Conservation (phyloP, 2,113 vertebrate genomes). For the Conger conger region DNA sequence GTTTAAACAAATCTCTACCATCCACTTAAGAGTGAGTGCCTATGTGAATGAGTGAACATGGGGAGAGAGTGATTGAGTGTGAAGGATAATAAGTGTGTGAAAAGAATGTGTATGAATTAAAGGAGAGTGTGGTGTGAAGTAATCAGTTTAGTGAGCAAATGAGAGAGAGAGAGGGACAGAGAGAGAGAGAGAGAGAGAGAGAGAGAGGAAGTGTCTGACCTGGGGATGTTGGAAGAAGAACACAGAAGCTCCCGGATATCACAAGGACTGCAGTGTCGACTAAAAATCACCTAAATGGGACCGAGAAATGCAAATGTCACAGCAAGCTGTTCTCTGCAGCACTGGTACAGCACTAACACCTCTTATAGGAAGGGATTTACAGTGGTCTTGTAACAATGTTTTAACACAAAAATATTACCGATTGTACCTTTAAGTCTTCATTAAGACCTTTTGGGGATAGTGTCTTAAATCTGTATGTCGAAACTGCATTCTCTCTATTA, state of each 20-base stretch:
- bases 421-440: too few relatives aligned
- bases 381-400: too few relatives aligned
- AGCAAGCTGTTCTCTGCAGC: not conserved
- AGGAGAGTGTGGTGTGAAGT: not conserved
- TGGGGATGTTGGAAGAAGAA: constrained; percentile 73
- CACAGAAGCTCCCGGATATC: constrained; percentile 77
- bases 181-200: not conserved
- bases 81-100: not conserved
- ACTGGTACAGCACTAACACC: too few relatives aligned
- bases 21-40: not conserved
- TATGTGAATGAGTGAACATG: not conserved
- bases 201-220: constrained; percentile 48
- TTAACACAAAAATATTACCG: too few relatives aligned
- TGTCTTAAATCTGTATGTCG: too few relatives aligned
- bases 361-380: too few relatives aligned
- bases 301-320: not conserved
- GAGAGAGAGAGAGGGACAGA: not conserved
- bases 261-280: constrained; percentile 72
- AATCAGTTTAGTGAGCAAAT: not conserved
- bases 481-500: too few relatives aligned
- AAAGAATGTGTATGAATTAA: not conserved
- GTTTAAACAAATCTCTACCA: too few relatives aligned
- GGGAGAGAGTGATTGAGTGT: too few relatives aligned
- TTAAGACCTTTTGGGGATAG: too few relatives aligned
- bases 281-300: constrained; percentile 68